phyloP scores from a whole-genome alignment of 2,797 vertebrate species.

The Ctenopoma multispine region DNA sequence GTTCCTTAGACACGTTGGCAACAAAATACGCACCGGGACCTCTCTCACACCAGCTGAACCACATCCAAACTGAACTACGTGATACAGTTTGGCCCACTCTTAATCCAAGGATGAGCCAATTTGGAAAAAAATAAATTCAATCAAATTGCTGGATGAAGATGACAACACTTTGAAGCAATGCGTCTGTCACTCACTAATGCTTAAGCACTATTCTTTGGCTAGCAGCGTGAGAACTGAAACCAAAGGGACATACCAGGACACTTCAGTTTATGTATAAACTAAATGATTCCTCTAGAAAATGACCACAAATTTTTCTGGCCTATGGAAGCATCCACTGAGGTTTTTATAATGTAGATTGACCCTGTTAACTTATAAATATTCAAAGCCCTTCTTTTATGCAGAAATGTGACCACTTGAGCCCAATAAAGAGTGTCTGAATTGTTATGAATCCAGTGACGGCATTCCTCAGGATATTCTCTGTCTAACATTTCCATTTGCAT shows the following conservation, averaged over 20 bases:
- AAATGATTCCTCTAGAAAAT: slow-evolving; percentile 28
- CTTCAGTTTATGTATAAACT: slow-evolving; percentile 14
- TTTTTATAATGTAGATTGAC: not conserved
- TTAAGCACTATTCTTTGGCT: not conserved
- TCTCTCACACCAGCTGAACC: slow-evolving; percentile 14
- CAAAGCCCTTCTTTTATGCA: not conserved
- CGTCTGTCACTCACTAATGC: not conserved
- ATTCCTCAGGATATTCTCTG: slow-evolving; percentile 11
- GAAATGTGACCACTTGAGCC: not conserved
- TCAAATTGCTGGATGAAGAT: slow-evolving; percentile 16
- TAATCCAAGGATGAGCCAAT: not conserved
- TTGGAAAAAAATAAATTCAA: slow-evolving; percentile 9
- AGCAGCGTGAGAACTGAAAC: slow-evolving; percentile 19
- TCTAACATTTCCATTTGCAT: slow-evolving; percentile 35
- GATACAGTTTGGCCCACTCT: slow-evolving; percentile 28
- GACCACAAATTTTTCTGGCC: not conserved
- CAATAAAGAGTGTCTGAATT: slow-evolving; percentile 4
- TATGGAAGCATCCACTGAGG: not conserved
- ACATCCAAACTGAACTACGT: slow-evolving; percentile 15
- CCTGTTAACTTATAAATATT: not conserved
- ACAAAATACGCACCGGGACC: slow-evolving; percentile 2
- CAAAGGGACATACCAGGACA: slow-evolving; percentile 8
- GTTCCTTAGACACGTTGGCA: slow-evolving; percentile 46
- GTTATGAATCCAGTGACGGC: not conserved
- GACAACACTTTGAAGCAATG: not conserved